These are phyloP conservation scores for Trichogramma dendrolimi DNA, from an alignment of 2,888 invertebrate genomes.

Conservation along the genomic window DNA sequence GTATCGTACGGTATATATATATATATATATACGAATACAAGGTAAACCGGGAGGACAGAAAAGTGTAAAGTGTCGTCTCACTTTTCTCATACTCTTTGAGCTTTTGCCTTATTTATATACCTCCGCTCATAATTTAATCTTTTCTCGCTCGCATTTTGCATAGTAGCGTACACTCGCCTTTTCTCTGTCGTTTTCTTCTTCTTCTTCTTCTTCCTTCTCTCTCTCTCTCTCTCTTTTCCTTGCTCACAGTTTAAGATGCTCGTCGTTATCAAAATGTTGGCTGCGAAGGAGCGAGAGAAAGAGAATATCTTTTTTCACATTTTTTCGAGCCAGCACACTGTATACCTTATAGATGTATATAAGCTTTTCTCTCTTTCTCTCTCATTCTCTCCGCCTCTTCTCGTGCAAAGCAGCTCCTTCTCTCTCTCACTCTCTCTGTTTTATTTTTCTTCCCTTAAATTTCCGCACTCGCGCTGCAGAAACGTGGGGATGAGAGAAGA, in stretches of 20 bases:
- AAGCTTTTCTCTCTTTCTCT: not conserved
- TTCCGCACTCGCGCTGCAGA: conserved; percentile 1
- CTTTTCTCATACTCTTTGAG: no score
- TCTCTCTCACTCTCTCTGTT: not conserved
- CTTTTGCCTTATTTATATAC: no score
- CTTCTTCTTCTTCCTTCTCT: not conserved
- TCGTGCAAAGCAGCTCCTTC: not conserved
- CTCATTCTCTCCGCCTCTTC: not conserved
- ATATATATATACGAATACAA: no score
- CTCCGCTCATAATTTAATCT: no score
- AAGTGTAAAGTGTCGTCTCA: no score
- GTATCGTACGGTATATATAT: no score
- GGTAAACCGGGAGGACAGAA: no score
- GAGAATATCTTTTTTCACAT: conserved; percentile 3
- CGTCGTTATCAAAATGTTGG: conserved; percentile 6
- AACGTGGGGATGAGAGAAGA: no score
- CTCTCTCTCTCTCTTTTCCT: not conserved
- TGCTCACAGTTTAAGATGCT: not conserved
- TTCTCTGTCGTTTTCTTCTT: no score
- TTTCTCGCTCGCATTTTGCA: no score
- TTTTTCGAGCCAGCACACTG: no score
- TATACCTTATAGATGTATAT: not conserved
- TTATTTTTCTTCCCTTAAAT: conserved; percentile 6
- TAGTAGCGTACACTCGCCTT: no score
- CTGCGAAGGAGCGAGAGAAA: not conserved